A percentile compares a stretch with the other conserved stretches of the same genome.
These are phyloP conservation scores for Karalla daura DNA, from an alignment of 2,797 vertebrate genomes.

Conservation along the genomic window DNA sequence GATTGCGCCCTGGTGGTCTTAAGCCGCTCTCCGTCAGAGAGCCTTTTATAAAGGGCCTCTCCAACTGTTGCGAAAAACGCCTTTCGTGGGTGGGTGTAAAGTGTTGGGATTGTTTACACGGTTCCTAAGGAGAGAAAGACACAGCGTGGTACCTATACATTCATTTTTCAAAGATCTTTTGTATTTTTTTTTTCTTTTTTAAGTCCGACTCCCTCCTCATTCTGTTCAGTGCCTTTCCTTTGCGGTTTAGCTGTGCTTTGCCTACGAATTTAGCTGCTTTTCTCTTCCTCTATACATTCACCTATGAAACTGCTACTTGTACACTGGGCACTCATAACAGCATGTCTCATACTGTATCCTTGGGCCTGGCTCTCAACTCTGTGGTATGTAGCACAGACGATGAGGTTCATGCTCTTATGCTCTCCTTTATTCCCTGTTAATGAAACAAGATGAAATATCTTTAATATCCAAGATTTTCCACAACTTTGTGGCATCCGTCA, in stretches of 20 bases:
- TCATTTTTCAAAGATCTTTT: neutral
- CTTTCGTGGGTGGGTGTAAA: slow-evolving; percentile 8
- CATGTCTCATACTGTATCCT: no score
- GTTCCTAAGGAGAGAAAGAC: neutral
- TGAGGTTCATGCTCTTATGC: no score
- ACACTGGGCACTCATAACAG: no score
- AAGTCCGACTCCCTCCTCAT: neutral
- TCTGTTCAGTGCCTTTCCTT: neutral
- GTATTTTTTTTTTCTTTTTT: neutral
- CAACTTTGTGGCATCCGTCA: no score
- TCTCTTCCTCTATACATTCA: neutral
- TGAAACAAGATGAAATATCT: no score
- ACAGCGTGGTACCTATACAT: no score
- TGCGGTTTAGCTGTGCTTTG: neutral
- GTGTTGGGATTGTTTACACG: slow-evolving; percentile 1
- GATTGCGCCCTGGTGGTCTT: slow-evolving; percentile 27
- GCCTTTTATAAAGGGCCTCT: neutral
- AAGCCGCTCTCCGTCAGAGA: slow-evolving; percentile 9
- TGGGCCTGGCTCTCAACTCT: neutral
- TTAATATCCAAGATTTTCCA: no score
- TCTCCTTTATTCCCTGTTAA: no score
- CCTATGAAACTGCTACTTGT: neutral
- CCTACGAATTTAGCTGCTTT: neutral
- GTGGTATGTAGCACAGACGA: no score
- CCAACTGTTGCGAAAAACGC: neutral